Percentiles rank a stretch among this genome's conserved stretches.
Conservation (phyloP, 1,140 invertebrate species). For the Atopsyche davidsoni region DNA sequence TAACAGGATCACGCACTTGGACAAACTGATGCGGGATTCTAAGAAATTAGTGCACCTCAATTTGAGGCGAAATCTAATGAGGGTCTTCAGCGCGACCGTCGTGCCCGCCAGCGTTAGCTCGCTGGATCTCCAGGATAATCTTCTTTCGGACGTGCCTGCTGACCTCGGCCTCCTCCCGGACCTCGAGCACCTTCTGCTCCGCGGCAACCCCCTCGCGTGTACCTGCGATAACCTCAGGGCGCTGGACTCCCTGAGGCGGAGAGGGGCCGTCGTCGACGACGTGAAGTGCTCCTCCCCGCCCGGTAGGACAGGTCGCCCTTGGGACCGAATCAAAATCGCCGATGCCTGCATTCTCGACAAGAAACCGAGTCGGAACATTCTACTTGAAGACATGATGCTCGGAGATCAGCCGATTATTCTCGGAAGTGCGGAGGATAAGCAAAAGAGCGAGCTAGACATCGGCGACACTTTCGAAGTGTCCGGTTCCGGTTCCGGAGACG, state of each 20-base stretch:
- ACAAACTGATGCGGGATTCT: slow-evolving; percentile 49
- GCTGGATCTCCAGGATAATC: slow-evolving; percentile 56
- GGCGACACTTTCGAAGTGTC: slow-evolving; percentile 38
- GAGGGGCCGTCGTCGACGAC: slow-evolving; percentile 48
- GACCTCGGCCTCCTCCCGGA: slow-evolving; percentile 47
- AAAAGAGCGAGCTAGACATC: slow-evolving; percentile 40
- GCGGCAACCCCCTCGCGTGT: slow-evolving; percentile 55
- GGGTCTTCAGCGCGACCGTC: slow-evolving; percentile 43
- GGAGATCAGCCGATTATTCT: slow-evolving; percentile 49
- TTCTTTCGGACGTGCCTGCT: slow-evolving; percentile 50
- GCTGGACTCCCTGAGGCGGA: slow-evolving; percentile 47
- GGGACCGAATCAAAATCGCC: slow-evolving; percentile 50
- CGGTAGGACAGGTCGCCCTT: slow-evolving; percentile 45
- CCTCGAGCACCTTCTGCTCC: slow-evolving; percentile 50
- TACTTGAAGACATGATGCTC: slow-evolving; percentile 53
- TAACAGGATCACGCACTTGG: slow-evolving; percentile 49
- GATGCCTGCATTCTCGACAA: slow-evolving; percentile 44
- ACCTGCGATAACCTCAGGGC: slow-evolving; percentile 52
- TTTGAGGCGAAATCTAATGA: slow-evolving; percentile 51
- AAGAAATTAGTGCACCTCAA: slow-evolving; percentile 54
- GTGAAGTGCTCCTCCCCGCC: slow-evolving; percentile 49
- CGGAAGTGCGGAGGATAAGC: slow-evolving; percentile 38
- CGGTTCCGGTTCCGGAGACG: too few relatives aligned
- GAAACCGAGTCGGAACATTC: slow-evolving; percentile 31
- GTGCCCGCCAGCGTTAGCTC: slow-evolving; percentile 55